A percentile compares a stretch with the other conserved stretches of the same genome.
Conservation (phyloP, 2,113 vertebrate species). For the Paradoxurus hermaphroditus region DNA sequence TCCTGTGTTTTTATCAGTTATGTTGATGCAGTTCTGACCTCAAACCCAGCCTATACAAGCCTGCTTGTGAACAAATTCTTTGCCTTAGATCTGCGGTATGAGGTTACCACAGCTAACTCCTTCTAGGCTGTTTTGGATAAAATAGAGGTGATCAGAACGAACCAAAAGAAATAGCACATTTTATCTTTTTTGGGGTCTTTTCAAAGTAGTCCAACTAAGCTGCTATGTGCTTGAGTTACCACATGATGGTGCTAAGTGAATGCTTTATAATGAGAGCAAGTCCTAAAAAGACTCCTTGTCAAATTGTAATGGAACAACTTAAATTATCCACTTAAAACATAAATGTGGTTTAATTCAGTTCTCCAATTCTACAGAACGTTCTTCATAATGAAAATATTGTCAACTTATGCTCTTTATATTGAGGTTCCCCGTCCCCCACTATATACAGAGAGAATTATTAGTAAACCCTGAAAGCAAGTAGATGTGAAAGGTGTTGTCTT, state of each 20-base stretch:
- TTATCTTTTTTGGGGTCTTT: not conserved
- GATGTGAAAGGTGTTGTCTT: not conserved
- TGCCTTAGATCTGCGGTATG: not conserved
- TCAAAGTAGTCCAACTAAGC: not conserved
- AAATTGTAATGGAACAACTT: not conserved
- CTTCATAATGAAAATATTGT: not conserved
- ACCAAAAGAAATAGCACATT: not conserved
- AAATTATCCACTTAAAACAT: not conserved
- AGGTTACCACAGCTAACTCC: not conserved
- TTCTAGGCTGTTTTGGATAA: not conserved
- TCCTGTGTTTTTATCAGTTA: not conserved
- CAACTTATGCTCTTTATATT: not conserved
- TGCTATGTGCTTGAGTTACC: not conserved
- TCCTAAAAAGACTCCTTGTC: not conserved
- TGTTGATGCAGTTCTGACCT: not conserved
- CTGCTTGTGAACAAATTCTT: not conserved
- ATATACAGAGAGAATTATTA: not conserved
- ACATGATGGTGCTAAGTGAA: constrained; percentile 77
- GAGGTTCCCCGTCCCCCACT: not conserved
- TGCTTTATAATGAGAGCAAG: not conserved
- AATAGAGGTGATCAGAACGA: not conserved
- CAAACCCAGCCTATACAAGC: not conserved
- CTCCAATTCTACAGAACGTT: not conserved
- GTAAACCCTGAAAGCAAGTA: not conserved
- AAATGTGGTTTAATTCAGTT: not conserved